Base-by-base conservation (phyloP, 2,797 vertebrate genomes). In the Orientallactaga sibirica region DNA sequence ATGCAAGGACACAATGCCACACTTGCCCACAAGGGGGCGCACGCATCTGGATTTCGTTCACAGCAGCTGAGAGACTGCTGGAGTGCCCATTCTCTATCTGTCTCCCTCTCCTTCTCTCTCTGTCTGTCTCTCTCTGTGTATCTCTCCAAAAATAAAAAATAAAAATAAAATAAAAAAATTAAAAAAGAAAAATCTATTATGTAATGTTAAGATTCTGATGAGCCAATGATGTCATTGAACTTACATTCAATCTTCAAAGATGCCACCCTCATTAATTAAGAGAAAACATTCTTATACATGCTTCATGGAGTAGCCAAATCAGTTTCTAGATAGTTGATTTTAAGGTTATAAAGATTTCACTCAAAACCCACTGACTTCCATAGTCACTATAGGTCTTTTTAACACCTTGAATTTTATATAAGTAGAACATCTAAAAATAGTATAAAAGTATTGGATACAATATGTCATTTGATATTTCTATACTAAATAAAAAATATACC, bases 281-380 rank as follows among this genome's bases (percentile, higher is more conserved):
- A 77, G 58, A 71, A 96, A 94, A 79, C 91, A 77, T 85, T 92
- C 29, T 80, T 79, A 79, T 64, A 73, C 37, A 48, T 79, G 85
- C 24, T 79, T 82, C 55, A 29, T 85, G n/a, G 16, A 93, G 5
- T 81, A 66, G 15, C 52, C 64, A 89, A 75, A 82, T 87, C 25
- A 86, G 33, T 88, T 88, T 76, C 80, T 80, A 67, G 24, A 58
- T 29, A 80, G 41, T 52, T 92, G 10, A 7, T 86, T 78, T 86
- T 81, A 79, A 62, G 33, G 58, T 74, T 33, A 55, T 29, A 52
- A 67, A 74, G 19, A 82, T 83, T 25, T 84, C 52, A 61, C 37
- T 64, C 58, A 66, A 80, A 92, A 25, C 16, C 14, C 73, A 73
- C 6, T 83, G 73, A 80, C 37, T 94, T 89, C 29, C 68, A 84